Evolutionary conservation across 2,113 vertebrate genomes (phyloP), one percentile per base, ranked within the genome.

Genomic region (Reinhardtius hippoglossoides): DNA sequence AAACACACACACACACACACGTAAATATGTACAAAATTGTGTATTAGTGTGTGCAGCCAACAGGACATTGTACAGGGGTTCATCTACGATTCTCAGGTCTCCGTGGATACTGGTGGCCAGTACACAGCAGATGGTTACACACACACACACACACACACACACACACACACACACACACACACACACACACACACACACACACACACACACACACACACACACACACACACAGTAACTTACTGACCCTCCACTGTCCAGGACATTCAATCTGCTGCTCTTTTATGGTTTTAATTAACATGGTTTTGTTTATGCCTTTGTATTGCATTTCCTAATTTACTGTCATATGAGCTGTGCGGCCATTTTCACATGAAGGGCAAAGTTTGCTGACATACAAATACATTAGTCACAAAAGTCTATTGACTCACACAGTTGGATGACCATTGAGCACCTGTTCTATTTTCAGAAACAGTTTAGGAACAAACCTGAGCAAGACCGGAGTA

Each of bases 61-160:
- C 66, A 69, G 31, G 55, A 72, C 26, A 64, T 57, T 74, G 54
- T 54, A 68, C 44, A 80, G 73, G 50, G n/a, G 66, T 74, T 62
- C 48, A 52, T 80, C 37, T 60, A 35, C 76, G 71, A 75, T 50
- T 50, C 46, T 50, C 46, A 50, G 15, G 46, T 50, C 50, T 83
- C 80, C 71, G 62, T 78, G 76, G 86, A 81, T 62, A 78, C 60
- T n/a, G 9, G 9, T 46, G 60, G 73, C 67, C 24, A 31, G 31
- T 31, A 55, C 48, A 74, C 40, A 74, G 44, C 79, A 89, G 76
- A 80, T 72, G 77, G 70, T 24, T 64, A 27, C 16, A 40, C 18
- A 24, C 42, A 68, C 42, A 69, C 31, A 14, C 54, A 64, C 21
- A 63, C 14, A 9, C 8, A 69, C 31, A 14, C 54, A 64, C 21